These are phyloP conservation scores for Sciaenops ocellatus DNA, from an alignment of 2,797 vertebrate genomes.

Conservation along the genomic window DNA sequence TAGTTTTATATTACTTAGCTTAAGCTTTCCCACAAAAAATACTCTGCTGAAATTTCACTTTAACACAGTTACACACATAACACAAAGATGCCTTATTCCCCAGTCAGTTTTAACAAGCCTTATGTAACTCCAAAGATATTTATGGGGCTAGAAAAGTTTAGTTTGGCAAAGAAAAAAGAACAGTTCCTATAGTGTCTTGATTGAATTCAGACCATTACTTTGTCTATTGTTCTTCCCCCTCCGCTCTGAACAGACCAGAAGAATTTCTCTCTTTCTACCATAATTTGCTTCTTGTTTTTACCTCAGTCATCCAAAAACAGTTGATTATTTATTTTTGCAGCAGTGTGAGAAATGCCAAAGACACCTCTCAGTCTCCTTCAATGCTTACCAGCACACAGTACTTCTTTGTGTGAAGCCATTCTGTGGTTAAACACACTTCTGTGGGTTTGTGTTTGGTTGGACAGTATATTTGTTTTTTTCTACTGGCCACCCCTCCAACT, in stretches of 20 bases:
- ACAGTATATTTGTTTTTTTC: not conserved
- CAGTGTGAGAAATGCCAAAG: conserved; percentile 59
- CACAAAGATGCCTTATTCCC: conserved; percentile 16
- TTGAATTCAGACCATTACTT: conserved; percentile 58
- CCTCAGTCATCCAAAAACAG: conserved; percentile 41
- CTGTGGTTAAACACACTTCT: conserved; percentile 57
- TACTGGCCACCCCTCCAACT: not conserved
- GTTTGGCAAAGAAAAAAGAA: conserved; percentile 46
- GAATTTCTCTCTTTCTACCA: not conserved
- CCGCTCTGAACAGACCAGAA: conserved; percentile 11
- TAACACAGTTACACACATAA: conserved; percentile 3
- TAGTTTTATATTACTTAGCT: conserved; percentile 31
- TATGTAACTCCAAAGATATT: conserved; percentile 48
- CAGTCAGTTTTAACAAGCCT: conserved; percentile 32
- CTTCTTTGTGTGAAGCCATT: conserved; percentile 64
- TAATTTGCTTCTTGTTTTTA: conserved; percentile 33
- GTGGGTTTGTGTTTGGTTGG: conserved; percentile 49
- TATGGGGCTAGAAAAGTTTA: conserved; percentile 40
- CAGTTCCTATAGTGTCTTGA: conserved; percentile 33
- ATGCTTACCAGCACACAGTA: conserved; percentile 53
- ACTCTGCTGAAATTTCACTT: conserved; percentile 3
- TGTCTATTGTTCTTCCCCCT: conserved; percentile 51
- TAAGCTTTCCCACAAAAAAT: not conserved
- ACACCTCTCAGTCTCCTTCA: conserved; percentile 54
- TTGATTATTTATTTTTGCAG: conserved; percentile 67